Evolutionary conservation across 2,797 vertebrate species (phyloP).

Genomic region (Hozukius guyotensis): DNA sequence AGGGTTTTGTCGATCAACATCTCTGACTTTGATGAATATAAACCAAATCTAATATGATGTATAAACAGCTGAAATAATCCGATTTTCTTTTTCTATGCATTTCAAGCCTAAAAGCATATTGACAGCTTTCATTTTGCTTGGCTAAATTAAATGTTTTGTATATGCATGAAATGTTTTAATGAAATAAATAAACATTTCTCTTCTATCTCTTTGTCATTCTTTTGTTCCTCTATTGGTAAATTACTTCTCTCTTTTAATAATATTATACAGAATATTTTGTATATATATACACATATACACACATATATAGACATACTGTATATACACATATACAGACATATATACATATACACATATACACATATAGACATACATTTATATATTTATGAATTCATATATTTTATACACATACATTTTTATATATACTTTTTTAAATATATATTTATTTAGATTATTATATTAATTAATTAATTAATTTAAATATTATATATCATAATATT

Average conservation of each 20-base stretch:
- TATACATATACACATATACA: background rate
- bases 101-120: background rate
- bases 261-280: background rate
- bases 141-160: conserved; percentile 30
- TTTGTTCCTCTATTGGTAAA: background rate
- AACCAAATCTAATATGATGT: background rate
- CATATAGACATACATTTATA: background rate
- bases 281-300: too few species aligned
- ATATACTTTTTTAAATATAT: too few species aligned
- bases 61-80: background rate
- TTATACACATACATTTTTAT: too few species aligned
- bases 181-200: conserved; percentile 41
- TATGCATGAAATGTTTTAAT: conserved; percentile 55
- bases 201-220: background rate
- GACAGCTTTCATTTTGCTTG: background rate
- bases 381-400: too few species aligned
- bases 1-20: background rate
- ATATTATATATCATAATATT: too few species aligned
- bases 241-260: background rate
- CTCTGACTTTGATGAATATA: background rate
- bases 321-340: too few species aligned
- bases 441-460: too few species aligned
- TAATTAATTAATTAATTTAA: too few species aligned
- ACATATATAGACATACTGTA: too few species aligned
- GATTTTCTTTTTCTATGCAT: conserved; percentile 1